A percentile compares a stretch with the other conserved stretches of the same genome.
These are phyloP conservation scores for Cavia porcellus DNA, from an alignment of 2,113 vertebrate genomes.

Conservation along the genomic window DNA sequence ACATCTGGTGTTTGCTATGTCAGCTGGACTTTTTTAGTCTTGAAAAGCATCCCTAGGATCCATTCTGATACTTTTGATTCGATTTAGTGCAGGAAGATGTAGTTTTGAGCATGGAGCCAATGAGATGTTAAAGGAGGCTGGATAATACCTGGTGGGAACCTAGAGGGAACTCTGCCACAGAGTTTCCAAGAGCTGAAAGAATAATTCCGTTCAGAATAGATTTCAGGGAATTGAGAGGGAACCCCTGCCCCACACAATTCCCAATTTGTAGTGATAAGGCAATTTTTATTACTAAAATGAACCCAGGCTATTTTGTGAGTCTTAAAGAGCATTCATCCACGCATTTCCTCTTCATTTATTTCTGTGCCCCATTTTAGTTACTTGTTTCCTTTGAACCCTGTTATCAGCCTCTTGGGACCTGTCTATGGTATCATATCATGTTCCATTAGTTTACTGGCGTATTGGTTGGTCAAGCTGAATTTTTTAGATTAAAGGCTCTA, in stretches of 20 bases:
- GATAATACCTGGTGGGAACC: not conserved
- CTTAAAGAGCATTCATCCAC: not conserved
- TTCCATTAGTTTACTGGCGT: slow-evolving; percentile 13
- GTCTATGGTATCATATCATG: not conserved
- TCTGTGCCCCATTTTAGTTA: slow-evolving; percentile 7
- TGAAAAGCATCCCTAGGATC: slow-evolving; percentile 40
- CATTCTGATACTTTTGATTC: not conserved
- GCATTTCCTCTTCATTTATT: not conserved
- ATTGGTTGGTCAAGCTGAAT: not conserved
- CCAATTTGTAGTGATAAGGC: not conserved
- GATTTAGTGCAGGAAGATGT: not conserved
- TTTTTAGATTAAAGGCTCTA: slow-evolving; percentile 47
- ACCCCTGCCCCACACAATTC: not conserved
- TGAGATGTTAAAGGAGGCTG: not conserved
- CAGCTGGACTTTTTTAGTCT: slow-evolving; percentile 74
- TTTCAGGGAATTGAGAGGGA: not conserved
- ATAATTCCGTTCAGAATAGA: slow-evolving; percentile 10
- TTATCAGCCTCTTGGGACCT: slow-evolving; percentile 4
- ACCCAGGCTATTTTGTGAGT: not conserved
- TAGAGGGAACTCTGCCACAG: not conserved
- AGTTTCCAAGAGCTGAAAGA: not conserved
- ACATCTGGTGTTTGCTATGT: slow-evolving; percentile 78
- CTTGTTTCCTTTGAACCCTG: slow-evolving; percentile 19
- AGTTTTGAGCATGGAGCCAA: not conserved
- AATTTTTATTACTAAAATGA: slow-evolving; percentile 2